Evolutionary conservation across 2,113 vertebrate species (phyloP).

Genomic region (Cryptoleucopteryx plumbea): DNA sequence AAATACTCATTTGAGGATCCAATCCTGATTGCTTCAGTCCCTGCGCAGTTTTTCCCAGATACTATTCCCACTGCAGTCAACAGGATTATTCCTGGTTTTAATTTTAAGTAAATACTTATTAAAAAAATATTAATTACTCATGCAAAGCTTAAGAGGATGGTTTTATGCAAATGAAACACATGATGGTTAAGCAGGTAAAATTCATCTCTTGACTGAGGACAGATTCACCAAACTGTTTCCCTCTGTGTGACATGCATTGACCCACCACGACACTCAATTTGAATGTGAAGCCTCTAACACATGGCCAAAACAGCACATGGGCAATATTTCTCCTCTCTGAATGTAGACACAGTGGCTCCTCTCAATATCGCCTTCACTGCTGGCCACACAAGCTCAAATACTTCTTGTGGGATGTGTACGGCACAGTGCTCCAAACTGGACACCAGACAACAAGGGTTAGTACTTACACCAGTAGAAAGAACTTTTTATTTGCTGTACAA

Average conservation of each 20-base stretch:
- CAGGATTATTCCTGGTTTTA: not conserved
- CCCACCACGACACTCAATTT: not conserved
- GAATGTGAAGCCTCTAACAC: not conserved
- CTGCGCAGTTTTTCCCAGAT: not conserved
- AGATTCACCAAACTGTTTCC: not conserved
- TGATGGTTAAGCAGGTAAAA: not conserved
- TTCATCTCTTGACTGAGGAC: not conserved
- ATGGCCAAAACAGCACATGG: not conserved
- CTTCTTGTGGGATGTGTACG: fast-evolving
- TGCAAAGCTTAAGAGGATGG: not conserved
- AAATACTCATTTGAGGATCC: not conserved
- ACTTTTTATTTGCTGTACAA: not conserved
- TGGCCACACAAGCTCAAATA: not conserved
- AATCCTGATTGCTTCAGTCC: not conserved
- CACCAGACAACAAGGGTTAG: not conserved
- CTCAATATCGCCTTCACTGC: not conserved
- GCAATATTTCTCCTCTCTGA: not conserved
- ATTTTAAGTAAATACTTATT: not conserved
- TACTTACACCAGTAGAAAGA: not conserved
- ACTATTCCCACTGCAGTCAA: not conserved
- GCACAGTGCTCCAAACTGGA: not conserved
- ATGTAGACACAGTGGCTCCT: not conserved
- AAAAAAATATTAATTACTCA: not conserved
- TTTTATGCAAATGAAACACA: not conserved
- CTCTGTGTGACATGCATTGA: not conserved